A percentile compares a stretch with the other conserved stretches of the same genome.
These are phyloP conservation scores for Spisula subtruncata DNA, from an alignment of 2,888 invertebrate genomes.

Conservation along the genomic window DNA sequence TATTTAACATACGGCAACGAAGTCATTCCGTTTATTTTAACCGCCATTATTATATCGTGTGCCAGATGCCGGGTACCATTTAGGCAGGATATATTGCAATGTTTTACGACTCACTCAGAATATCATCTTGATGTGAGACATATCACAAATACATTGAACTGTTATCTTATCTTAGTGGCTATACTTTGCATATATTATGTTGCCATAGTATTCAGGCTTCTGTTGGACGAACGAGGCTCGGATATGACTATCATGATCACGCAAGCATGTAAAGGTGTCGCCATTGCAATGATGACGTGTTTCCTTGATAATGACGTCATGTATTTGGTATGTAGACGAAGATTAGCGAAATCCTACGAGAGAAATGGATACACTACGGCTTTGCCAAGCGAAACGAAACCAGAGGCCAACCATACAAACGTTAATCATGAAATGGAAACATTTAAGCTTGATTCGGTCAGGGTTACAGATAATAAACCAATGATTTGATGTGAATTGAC, in stretches of 20 bases:
- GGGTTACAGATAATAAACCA: neutral
- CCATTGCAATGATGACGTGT: slow-evolving; percentile 51
- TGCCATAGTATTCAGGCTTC: slow-evolving; percentile 33
- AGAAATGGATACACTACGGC: slow-evolving; percentile 33
- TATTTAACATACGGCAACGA: slow-evolving; percentile 61
- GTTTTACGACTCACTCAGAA: slow-evolving; percentile 33
- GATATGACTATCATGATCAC: slow-evolving; percentile 51
- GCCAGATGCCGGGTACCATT: slow-evolving; percentile 44
- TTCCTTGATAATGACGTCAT: slow-evolving; percentile 50
- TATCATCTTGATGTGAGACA: slow-evolving; percentile 25
- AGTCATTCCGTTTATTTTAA: slow-evolving; percentile 43
- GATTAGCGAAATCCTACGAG: neutral
- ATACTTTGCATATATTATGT: slow-evolving; percentile 47
- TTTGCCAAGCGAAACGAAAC: slow-evolving; percentile 1
- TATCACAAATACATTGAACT: slow-evolving; percentile 39
- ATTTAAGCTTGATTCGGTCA: neutral
- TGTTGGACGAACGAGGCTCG: slow-evolving; percentile 44
- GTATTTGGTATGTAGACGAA: slow-evolving; percentile 29
- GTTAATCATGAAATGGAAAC: slow-evolving; percentile 22
- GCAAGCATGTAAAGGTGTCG: slow-evolving; percentile 40
- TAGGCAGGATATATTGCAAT: slow-evolving; percentile 8
- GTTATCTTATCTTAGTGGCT: slow-evolving; percentile 25
- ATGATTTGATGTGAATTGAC: neutral
- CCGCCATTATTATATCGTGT: slow-evolving; percentile 7
- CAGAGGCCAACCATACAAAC: neutral